Evolutionary conservation across 2,888 invertebrate species (phyloP).

Genomic region (Galeruca laticollis): DNA sequence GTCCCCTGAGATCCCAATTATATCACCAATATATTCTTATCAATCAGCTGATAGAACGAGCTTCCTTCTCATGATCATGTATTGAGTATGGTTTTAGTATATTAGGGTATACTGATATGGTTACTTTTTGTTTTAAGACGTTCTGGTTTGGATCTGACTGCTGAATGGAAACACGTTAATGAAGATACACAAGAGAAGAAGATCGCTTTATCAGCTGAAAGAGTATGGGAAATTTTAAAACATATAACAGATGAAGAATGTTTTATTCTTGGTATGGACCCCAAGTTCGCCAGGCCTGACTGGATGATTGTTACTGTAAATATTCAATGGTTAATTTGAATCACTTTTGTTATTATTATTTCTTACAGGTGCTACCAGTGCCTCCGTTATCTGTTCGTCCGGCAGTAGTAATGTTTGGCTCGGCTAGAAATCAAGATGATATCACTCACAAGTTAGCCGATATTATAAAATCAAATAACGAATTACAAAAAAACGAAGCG

Average conservation of each 20-base stretch:
- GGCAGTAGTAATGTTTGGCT: slow-evolving; percentile 99
- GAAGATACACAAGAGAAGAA: slow-evolving; percentile 99
- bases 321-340: background rate
- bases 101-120: too few species aligned
- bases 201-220: slow-evolving; percentile 91
- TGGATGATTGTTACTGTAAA: slow-evolving; percentile 98
- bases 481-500: slow-evolving; percentile 93
- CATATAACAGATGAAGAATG: slow-evolving; percentile 97
- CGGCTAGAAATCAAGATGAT: slow-evolving; percentile 98
- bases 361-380: slow-evolving; percentile 78
- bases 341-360: background rate
- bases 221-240: slow-evolving; percentile 97
- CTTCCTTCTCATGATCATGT: too few species aligned
- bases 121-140: slow-evolving; percentile 66
- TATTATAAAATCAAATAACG: slow-evolving; percentile 98
- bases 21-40: too few species aligned
- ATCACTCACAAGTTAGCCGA: slow-evolving; percentile 98
- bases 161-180: slow-evolving; percentile 99
- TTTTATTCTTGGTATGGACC: slow-evolving; percentile 93
- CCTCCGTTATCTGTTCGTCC: slow-evolving; percentile 97
- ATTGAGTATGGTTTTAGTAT: too few species aligned
- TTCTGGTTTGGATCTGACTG: slow-evolving; percentile 91
- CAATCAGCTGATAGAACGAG: too few species aligned
- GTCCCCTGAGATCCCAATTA: too few species aligned
- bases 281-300: slow-evolving; percentile 96